Conservation (phyloP, 2,888 invertebrate species). For the Eulithis prunata region DNA sequence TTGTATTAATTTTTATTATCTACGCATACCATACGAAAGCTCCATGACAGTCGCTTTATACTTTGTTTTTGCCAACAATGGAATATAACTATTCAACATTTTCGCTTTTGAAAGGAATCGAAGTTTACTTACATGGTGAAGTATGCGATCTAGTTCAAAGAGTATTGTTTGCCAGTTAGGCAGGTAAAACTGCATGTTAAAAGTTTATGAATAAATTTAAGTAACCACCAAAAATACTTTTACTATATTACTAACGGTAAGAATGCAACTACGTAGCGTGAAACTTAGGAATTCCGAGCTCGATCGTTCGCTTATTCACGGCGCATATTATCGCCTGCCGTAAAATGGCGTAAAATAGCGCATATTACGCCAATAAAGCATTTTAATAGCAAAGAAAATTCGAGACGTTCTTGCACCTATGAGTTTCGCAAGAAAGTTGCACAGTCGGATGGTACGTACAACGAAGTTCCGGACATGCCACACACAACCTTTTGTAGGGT, state of each 20-base stretch:
- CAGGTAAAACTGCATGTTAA: too few species aligned
- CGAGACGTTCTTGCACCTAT: conserved; percentile 51
- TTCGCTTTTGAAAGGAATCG: not conserved
- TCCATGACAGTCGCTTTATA: conserved; percentile 41
- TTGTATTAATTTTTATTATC: conserved; percentile 72
- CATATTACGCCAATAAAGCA: conserved; percentile 63
- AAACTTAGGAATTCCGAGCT: conserved; percentile 40
- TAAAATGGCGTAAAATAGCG: conserved; percentile 51
- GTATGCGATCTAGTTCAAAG: not conserved
- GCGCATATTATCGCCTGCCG: conserved; percentile 48
- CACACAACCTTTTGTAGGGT: conserved; percentile 46
- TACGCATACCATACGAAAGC: conserved; percentile 43
- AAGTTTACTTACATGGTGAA: too few species aligned
- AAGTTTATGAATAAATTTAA: not conserved
- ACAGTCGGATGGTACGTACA: conserved; percentile 52
- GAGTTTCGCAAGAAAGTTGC: conserved; percentile 58
- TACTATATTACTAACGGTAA: conserved; percentile 18
- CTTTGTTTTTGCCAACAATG: not conserved
- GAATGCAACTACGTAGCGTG: conserved; percentile 30
- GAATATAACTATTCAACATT: conserved; percentile 1
- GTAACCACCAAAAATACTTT: conserved; percentile 17
- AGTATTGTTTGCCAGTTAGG: too few species aligned
- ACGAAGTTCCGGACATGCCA: conserved; percentile 64
- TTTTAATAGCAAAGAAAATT: conserved; percentile 60
- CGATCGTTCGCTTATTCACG: conserved; percentile 38